These are phyloP conservation scores for Akabosia matsudoensis DNA, from an alignment of 1,140 invertebrate species.

Conservation along the genomic window DNA sequence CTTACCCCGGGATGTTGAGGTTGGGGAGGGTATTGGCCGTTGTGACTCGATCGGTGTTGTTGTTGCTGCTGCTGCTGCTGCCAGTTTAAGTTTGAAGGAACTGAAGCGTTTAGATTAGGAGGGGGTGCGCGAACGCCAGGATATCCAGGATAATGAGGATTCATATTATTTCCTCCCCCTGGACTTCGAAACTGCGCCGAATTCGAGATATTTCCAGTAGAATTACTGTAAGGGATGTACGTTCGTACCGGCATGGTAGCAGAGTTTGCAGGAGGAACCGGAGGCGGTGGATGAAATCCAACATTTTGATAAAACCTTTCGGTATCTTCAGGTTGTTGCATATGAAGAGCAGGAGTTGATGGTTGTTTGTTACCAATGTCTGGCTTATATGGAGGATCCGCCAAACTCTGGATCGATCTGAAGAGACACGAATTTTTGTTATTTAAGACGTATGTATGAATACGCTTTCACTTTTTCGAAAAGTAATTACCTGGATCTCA, in stretches of 20 bases:
- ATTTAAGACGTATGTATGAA: neutral
- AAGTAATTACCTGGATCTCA: slow-evolving; percentile 37
- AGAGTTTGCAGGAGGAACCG: slow-evolving; percentile 48
- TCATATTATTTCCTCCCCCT: slow-evolving; percentile 20
- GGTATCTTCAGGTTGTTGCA: slow-evolving; percentile 39
- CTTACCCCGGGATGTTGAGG: slow-evolving; percentile 47
- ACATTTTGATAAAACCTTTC: slow-evolving; percentile 46
- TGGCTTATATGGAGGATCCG: slow-evolving; percentile 51
- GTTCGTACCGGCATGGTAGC: slow-evolving; percentile 46
- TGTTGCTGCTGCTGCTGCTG: slow-evolving; percentile 46
- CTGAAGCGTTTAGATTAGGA: slow-evolving; percentile 46
- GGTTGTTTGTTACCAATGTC: slow-evolving; percentile 45
- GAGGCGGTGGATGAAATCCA: slow-evolving; percentile 46
- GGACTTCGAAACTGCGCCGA: slow-evolving; percentile 28
- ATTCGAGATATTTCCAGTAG: slow-evolving; percentile 46
- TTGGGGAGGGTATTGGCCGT: slow-evolving; percentile 33
- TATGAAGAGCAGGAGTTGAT: slow-evolving; percentile 49
- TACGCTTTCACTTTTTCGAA: neutral
- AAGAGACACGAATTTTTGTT: slow-evolving; percentile 27
- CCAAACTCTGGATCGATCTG: slow-evolving; percentile 61
- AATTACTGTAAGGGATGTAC: slow-evolving; percentile 46
- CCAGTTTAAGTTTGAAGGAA: slow-evolving; percentile 46
- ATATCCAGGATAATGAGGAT: slow-evolving; percentile 34
- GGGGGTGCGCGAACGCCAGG: slow-evolving; percentile 37
- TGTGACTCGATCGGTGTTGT: slow-evolving; percentile 27